Evolutionary conservation across 2,113 vertebrate genomes (phyloP).

Genomic region (Ptychochromis oligacanthus): DNA sequence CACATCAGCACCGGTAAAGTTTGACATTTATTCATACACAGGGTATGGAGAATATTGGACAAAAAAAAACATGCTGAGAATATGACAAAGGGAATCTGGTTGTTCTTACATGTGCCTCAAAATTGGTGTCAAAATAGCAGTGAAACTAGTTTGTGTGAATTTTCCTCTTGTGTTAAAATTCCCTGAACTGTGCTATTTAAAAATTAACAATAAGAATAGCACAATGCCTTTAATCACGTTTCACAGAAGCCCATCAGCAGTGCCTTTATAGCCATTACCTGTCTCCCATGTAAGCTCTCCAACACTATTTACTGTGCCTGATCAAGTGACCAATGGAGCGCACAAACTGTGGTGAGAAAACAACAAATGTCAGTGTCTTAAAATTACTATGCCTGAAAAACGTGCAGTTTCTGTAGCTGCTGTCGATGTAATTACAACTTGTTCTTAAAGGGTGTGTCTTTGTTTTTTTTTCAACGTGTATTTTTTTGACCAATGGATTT

Average conservation of each 20-base stretch:
- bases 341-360: constrained; percentile 5
- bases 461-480: background rate
- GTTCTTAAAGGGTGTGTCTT: background rate
- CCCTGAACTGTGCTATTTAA: constrained; percentile 27
- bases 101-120: constrained; percentile 8
- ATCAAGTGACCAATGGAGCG: background rate
- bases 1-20: constrained; percentile 49
- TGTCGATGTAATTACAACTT: background rate
- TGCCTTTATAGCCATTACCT: background rate
- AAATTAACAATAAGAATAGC: constrained; percentile 6
- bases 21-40: constrained; percentile 62
- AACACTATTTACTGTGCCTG: background rate
- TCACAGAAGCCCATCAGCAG: background rate
- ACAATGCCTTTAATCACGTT: background rate
- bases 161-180: constrained; percentile 49
- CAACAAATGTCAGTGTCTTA: background rate
- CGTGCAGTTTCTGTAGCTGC: background rate
- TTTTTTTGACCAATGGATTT: background rate
- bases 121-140: constrained; percentile 23
- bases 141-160: constrained; percentile 23
- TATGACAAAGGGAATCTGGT: constrained; percentile 25
- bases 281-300: background rate
- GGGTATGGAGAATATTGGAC: background rate
- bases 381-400: background rate
- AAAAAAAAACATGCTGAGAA: constrained; percentile 23